These are phyloP conservation scores for Triops cancriformis DNA, from an alignment of 1,140 invertebrate species.

Conservation along the genomic window DNA sequence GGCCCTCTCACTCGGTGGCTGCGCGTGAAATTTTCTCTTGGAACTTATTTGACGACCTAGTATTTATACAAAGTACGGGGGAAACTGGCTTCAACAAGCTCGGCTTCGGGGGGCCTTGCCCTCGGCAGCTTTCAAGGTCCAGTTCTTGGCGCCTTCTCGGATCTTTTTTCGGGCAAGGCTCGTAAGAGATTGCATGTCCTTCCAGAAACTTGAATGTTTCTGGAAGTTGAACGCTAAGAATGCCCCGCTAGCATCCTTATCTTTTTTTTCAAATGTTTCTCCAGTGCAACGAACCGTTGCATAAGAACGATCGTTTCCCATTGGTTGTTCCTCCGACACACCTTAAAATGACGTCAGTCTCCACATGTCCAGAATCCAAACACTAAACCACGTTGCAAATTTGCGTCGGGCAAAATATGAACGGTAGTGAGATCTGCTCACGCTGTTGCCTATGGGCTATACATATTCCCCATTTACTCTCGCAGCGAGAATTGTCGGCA, in stretches of 20 bases:
- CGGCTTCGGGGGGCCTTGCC: neutral
- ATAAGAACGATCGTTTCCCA: neutral
- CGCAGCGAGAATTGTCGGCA: too few species aligned
- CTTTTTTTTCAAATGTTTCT: neutral
- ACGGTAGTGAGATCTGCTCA: too few species aligned
- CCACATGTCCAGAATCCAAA: neutral
- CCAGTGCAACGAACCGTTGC: neutral
- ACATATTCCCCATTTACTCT: too few species aligned
- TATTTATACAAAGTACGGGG: neutral
- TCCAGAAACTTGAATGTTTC: neutral
- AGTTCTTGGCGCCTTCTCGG: conserved; percentile 1
- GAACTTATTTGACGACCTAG: neutral
- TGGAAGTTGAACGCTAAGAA: neutral
- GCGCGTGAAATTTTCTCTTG: too few species aligned
- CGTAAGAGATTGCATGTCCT: neutral
- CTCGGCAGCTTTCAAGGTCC: conserved; percentile 7
- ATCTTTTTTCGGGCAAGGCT: neutral
- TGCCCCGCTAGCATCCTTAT: neutral
- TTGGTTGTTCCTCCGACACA: neutral
- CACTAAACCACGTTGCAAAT: neutral
- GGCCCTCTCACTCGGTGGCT: too few species aligned
- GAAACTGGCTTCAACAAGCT: neutral
- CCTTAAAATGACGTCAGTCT: neutral
- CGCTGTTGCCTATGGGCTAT: too few species aligned
- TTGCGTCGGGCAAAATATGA: too few species aligned